These are phyloP conservation scores for Notolepis coatsorum DNA, from an alignment of 2,797 vertebrate genomes.

Conservation along the genomic window DNA sequence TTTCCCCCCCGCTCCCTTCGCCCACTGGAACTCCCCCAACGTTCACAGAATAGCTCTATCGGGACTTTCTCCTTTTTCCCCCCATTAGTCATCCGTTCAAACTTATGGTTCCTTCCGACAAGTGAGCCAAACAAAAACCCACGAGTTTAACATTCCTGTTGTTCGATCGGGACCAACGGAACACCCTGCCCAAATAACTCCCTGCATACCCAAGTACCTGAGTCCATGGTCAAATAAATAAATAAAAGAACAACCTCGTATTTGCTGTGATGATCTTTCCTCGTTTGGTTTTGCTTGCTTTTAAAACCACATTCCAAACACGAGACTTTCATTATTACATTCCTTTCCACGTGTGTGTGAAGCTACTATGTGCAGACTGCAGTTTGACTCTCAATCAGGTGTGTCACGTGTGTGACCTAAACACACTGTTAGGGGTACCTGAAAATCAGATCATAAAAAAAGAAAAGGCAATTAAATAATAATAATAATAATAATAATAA, in stretches of 20 bases:
- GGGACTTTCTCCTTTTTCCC: slow-evolving; percentile 21
- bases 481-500: too few relatives aligned
- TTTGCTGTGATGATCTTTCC: slow-evolving; percentile 71
- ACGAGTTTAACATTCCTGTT: slow-evolving; percentile 51
- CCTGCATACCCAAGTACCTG: slow-evolving; percentile 63
- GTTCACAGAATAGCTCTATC: slow-evolving; percentile 25
- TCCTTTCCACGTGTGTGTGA: slow-evolving; percentile 14
- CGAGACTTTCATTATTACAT: slow-evolving; percentile 45
- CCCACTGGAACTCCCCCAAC: slow-evolving; percentile 21
- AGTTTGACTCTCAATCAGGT: not conserved
- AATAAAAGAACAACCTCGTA: too few relatives aligned
- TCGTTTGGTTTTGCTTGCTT: slow-evolving; percentile 69
- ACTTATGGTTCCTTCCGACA: slow-evolving; percentile 12
- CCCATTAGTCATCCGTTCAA: slow-evolving; percentile 25
- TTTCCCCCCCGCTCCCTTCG: slow-evolving; percentile 19
- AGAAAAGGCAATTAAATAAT: too few relatives aligned
- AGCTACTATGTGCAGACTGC: slow-evolving; percentile 16
- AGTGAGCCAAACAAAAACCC: slow-evolving; percentile 32
- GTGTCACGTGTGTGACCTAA: too few relatives aligned
- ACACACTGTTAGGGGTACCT: too few relatives aligned
- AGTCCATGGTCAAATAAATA: too few relatives aligned
- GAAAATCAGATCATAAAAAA: too few relatives aligned
- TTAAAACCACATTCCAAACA: slow-evolving; percentile 40
- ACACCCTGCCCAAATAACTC: slow-evolving; percentile 40
- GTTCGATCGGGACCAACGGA: slow-evolving; percentile 44